These are phyloP conservation scores for Himalopsyche anomala DNA, from an alignment of 2,888 invertebrate species.

Conservation along the genomic window DNA sequence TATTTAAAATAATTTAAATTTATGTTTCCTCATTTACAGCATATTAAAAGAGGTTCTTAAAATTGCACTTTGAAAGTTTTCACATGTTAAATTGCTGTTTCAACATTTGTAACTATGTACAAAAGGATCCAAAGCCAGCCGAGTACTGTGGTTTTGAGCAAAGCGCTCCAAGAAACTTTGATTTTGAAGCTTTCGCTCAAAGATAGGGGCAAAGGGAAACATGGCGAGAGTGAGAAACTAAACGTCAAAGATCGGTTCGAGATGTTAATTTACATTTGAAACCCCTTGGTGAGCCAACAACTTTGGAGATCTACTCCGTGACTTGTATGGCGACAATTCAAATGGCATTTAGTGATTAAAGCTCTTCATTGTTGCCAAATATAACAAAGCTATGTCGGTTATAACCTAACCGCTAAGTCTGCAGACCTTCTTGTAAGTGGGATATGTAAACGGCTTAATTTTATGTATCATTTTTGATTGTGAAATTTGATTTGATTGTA, in stretches of 20 bases:
- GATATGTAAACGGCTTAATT: background rate
- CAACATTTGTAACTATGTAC: conserved; percentile 46
- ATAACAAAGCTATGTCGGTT: conserved; percentile 3
- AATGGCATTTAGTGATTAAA: conserved; percentile 37
- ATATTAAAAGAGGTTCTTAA: background rate
- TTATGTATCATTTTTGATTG: background rate
- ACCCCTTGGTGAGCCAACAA: conserved; percentile 34
- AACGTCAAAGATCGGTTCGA: conserved; percentile 36
- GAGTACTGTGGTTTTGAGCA: conserved; percentile 51
- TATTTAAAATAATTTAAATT: background rate
- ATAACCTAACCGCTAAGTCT: background rate
- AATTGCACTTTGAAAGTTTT: conserved; percentile 44
- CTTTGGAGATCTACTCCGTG: conserved; percentile 31
- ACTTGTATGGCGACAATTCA: conserved; percentile 22
- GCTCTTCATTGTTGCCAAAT: conserved; percentile 31
- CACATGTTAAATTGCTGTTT: conserved; percentile 33
- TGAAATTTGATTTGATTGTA: background rate
- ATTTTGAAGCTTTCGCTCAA: conserved; percentile 37
- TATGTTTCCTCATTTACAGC: background rate
- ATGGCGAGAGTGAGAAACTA: conserved; percentile 18
- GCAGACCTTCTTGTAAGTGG: background rate
- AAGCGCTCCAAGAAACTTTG: conserved; percentile 44
- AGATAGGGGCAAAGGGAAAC: conserved; percentile 35
- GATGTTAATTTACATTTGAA: conserved; percentile 52
- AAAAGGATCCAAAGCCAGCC: conserved; percentile 49